Evolutionary conservation across 2,113 vertebrate genomes (phyloP), one percentile per base, ranked within the genome.

Genomic region (Bettongia penicillata): DNA sequence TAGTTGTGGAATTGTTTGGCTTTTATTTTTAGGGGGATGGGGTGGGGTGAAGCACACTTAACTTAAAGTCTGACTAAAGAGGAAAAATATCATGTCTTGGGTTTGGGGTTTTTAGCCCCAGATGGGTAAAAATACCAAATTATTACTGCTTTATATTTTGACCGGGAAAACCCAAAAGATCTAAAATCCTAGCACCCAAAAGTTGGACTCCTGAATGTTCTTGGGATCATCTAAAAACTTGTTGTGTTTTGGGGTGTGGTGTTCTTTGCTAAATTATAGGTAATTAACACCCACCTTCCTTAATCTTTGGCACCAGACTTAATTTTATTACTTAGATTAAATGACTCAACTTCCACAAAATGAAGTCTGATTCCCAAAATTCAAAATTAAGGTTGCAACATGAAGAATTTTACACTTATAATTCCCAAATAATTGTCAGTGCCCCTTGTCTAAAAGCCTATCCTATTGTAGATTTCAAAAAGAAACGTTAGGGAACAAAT

Each of bases 11-110:
- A 61, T 90, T 90, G n/a, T 48, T 90, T 50, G 47, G 47, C 50
- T 90, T 90, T 90, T 84, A 68, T 68, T 68, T 61, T 61, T 96
- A 97, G 89, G 96, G 37, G 95, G 97, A 48, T 48, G 48, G 47
- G 49, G 92, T 90, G 96, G 94, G 96, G 97, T 95, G 28, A 96
- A 92, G 28, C 55, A 97, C 55, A 49, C 97, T 97, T 96, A 96
- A 94, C 93, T 97, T 97, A 96, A 94, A 91, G 84, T 51, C 0
- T 95, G 48, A 95, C 51, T 96, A 52, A 90, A 91, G 92, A 31
- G 24, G 92, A 92, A 91, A 94, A 96, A 53, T 51, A 47, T 91
- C 28, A 47, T 51, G 12, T 94, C 50, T 94, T 89, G 91, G 11
- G 0, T 93, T 96, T 95, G 91, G 90, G 94, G 94, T 96, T 97